phyloP scores from a whole-genome alignment of 2,113 vertebrate species.

The Paraplagusia blochii region DNA sequence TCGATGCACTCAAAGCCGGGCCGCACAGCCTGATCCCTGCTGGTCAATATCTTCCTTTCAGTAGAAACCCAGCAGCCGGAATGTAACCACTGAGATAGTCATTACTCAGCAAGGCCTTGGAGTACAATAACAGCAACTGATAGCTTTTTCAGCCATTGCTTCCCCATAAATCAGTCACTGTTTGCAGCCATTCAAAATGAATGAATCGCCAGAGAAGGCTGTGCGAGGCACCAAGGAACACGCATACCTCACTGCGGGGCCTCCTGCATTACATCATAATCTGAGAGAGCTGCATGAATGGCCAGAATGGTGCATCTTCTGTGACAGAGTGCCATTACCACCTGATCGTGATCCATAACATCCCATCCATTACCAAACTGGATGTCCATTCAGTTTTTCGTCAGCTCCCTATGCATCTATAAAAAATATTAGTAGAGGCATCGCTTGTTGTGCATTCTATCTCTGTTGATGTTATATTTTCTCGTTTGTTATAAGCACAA shows the following conservation, averaged over 20 bases:
- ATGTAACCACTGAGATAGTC: slow-evolving; percentile 33
- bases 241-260: slow-evolving; percentile 19
- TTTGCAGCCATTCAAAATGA: slow-evolving; percentile 42
- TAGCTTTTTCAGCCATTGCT: slow-evolving; percentile 51
- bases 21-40: slow-evolving; percentile 37
- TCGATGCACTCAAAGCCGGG: slow-evolving; percentile 26
- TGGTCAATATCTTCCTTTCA: slow-evolving; percentile 59
- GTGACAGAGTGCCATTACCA: slow-evolving; percentile 13
- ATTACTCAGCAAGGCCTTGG: slow-evolving; percentile 52
- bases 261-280: slow-evolving; percentile 22
- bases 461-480: too few relatives aligned
- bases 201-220: slow-evolving; percentile 28
- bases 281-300: slow-evolving; percentile 25
- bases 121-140: slow-evolving; percentile 62
- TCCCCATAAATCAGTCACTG: slow-evolving; percentile 63
- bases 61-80: slow-evolving; percentile 33
- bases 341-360: slow-evolving; percentile 30
- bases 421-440: too few relatives aligned
- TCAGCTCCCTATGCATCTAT: too few relatives aligned
- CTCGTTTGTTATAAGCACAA: too few relatives aligned
- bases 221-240: slow-evolving; percentile 12
- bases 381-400: neutral
- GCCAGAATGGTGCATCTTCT: slow-evolving; percentile 5
- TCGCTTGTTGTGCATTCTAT: too few relatives aligned
- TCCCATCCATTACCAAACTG: slow-evolving; percentile 18